phyloP scores from a whole-genome alignment of 2,888 invertebrate species.

The Barypeithes pellucidus region DNA sequence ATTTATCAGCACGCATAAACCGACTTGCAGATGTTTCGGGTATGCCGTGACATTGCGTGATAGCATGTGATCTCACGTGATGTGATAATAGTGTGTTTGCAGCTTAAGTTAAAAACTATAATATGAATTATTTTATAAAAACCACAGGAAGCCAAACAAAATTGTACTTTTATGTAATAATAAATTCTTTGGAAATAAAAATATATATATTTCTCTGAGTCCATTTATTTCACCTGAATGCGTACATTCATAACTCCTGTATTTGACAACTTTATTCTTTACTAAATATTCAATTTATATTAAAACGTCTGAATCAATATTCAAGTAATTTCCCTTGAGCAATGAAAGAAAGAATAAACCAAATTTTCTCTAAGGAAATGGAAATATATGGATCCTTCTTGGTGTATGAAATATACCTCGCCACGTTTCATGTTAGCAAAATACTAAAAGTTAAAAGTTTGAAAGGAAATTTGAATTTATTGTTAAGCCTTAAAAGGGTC shows the following conservation, averaged over 20 bases:
- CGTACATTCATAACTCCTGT: slow-evolving; percentile 10
- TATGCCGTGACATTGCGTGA: no score
- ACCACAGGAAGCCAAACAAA: no score
- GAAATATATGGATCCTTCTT: slow-evolving; percentile 61
- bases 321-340: slow-evolving; percentile 65
- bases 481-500: neutral
- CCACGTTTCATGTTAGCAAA: slow-evolving; percentile 21
- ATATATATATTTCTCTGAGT: neutral
- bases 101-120: no score
- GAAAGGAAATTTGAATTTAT: slow-evolving; percentile 7
- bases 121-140: no score
- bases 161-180: neutral
- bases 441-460: slow-evolving; percentile 19
- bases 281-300: slow-evolving; percentile 28
- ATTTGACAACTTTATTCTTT: slow-evolving; percentile 18
- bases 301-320: slow-evolving; percentile 52
- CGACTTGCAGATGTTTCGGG: no score
- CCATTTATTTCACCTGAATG: neutral
- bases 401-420: slow-evolving; percentile 30
- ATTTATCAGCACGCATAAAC: no score
- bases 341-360: slow-evolving; percentile 63
- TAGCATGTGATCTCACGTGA: no score
- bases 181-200: neutral
- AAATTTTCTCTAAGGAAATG: slow-evolving; percentile 65
- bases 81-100: no score